Evolutionary conservation across 2,113 vertebrate genomes (phyloP).

Genomic region (Malurus elegans): DNA sequence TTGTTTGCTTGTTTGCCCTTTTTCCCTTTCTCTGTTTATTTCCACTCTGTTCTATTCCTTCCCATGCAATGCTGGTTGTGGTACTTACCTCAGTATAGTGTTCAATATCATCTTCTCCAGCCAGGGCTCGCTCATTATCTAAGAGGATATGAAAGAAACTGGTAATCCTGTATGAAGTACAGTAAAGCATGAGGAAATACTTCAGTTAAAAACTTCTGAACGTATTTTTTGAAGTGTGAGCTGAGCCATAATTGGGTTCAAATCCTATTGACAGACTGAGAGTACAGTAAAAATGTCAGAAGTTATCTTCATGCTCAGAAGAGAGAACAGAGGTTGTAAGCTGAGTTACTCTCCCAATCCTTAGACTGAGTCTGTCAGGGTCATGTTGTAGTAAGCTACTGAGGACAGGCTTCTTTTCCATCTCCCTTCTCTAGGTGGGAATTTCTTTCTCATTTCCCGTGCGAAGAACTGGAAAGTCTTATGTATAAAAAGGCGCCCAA

Average conservation of each 20-base stretch:
- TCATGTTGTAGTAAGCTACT: background rate
- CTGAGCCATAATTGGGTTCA: background rate
- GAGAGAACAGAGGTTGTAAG: background rate
- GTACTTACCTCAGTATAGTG: background rate
- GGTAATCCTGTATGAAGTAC: background rate
- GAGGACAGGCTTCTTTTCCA: background rate
- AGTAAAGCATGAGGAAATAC: background rate
- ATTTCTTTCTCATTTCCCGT: background rate
- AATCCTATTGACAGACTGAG: background rate
- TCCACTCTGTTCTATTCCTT: background rate
- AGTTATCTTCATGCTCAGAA: background rate
- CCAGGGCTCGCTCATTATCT: background rate
- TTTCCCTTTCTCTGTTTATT: background rate
- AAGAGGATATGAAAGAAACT: background rate
- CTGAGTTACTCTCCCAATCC: background rate
- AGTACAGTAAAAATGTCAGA: background rate
- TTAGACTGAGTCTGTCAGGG: background rate
- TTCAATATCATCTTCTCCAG: background rate
- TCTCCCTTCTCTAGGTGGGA: background rate
- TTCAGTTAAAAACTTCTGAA: background rate
- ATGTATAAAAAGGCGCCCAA: background rate
- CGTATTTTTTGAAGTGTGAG: background rate
- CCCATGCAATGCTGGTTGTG: accelerated
- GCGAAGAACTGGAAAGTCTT: background rate
- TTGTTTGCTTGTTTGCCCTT: background rate